Base-by-base conservation (phyloP, 2,113 vertebrate species). In the Trichechus manatus region DNA sequence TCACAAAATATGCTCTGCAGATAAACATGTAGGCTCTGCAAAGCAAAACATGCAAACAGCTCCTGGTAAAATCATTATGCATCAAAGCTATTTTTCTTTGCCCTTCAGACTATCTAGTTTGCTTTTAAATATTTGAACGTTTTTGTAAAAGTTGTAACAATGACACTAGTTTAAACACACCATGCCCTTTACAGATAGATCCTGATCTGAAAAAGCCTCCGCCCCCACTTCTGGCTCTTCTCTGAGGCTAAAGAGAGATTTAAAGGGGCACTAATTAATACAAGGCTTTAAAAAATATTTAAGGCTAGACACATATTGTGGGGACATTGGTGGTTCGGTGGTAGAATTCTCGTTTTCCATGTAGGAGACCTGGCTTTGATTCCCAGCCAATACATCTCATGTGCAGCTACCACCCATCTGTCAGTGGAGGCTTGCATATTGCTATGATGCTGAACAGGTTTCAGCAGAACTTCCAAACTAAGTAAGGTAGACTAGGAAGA, bases 61-160 rank as follows among this genome's bases (percentile, higher is more conserved):
- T 80, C 39, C 47, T 75, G 31, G 50, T 61, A 53, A 87, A 89
- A 85, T 42, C 75, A 59, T 70, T 80, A 33, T 0, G 25, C n/a
- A 56, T 87, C 81, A 90, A 85, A 95, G 82, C 39, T 63, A 5
- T 47, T 93, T 63, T 61, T 64, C 77, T 93, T 64, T 92, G 42
- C 39, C 77, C 86, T 96, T 97, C n/a, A 17, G 88, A 92, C 77
- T 2, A 59, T 19, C 50, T 50, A 68, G 25, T 47, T 96, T 87
- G 61, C 36, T 81, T 96, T 96, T 84, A 92, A 97, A 77, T 93
- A 84, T 36, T 36, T 87, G 64, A 82, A 64, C 15, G 19, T 25
- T 89, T 82, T 88, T 1, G 2, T 42, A n/a, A 9, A 72, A 77
- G 64, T 47, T 64, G 25, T 47, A 44, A n/a, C 25, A 39, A 10